Percentiles rank a stretch among this genome's conserved stretches.
Conservation (phyloP, 2,797 vertebrate species). For the Xenopus petersii region DNA sequence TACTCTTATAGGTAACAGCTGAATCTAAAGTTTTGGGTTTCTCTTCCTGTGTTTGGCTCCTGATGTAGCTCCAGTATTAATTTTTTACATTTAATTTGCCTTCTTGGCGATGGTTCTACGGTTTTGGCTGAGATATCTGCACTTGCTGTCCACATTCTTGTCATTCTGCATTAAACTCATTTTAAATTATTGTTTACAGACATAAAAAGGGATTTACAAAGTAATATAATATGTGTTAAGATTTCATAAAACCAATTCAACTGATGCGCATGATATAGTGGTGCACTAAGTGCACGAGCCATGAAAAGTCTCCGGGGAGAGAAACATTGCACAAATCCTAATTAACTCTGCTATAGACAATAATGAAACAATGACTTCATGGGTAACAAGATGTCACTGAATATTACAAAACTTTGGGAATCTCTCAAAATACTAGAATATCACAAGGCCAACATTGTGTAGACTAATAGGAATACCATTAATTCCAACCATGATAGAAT, state of each 20-base stretch:
- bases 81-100: too few species aligned
- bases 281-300: neutral
- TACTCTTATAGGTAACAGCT: too few species aligned
- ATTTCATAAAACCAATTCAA: neutral
- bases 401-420: slow-evolving; percentile 6
- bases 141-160: too few species aligned
- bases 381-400: neutral
- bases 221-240: neutral
- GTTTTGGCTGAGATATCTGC: too few species aligned
- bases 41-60: neutral
- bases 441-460: too few species aligned
- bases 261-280: neutral
- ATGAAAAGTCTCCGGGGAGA: too few species aligned
- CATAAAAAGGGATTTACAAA: neutral
- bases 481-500: too few species aligned
- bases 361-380: slow-evolving; percentile 4
- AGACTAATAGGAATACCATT: too few species aligned
- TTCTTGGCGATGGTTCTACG: too few species aligned
- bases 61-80: too few species aligned
- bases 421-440: neutral
- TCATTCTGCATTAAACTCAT: neutral
- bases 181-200: neutral
- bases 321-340: neutral
- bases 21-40: too few species aligned
- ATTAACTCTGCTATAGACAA: neutral